A percentile compares a stretch with the other conserved stretches of the same genome.
Evolutionary conservation across 2,113 vertebrate genomes (phyloP).

Genomic region (Apaloderma vittatum): DNA sequence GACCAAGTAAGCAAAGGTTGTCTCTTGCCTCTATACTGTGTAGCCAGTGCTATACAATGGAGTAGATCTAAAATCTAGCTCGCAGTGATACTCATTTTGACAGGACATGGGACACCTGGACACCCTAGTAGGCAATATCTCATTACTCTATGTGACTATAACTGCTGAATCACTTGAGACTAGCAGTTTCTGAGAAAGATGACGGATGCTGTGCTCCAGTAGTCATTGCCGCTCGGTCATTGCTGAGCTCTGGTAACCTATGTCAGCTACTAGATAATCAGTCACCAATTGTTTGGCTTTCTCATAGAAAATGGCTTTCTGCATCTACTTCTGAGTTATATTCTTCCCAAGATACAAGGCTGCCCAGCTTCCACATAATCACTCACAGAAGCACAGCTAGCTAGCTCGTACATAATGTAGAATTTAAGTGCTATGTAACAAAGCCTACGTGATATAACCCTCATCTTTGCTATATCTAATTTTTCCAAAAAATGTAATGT

Average conservation of each 20-base stretch:
- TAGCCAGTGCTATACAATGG: neutral
- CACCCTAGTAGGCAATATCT: neutral
- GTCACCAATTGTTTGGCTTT: neutral
- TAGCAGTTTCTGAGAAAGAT: neutral
- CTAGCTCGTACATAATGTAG: neutral
- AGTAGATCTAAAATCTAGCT: neutral
- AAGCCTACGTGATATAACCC: neutral
- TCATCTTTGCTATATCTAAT: neutral
- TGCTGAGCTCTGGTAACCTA: neutral
- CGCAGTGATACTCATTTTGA: neutral
- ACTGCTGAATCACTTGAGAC: neutral
- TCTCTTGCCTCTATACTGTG: neutral
- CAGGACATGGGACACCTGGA: neutral
- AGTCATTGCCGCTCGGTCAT: neutral
- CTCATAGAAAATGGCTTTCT: neutral
- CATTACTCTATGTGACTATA: neutral
- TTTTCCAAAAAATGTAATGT: neutral
- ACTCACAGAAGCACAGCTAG: neutral
- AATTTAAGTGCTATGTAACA: neutral
- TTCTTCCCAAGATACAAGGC: neutral
- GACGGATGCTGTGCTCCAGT: neutral
- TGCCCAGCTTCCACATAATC: accelerated
- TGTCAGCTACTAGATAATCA: neutral
- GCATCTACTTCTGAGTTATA: neutral
- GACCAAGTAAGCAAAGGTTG: neutral